phyloP scores from a whole-genome alignment of 2,888 invertebrate genomes.

The Sarcophaga subvicina region DNA sequence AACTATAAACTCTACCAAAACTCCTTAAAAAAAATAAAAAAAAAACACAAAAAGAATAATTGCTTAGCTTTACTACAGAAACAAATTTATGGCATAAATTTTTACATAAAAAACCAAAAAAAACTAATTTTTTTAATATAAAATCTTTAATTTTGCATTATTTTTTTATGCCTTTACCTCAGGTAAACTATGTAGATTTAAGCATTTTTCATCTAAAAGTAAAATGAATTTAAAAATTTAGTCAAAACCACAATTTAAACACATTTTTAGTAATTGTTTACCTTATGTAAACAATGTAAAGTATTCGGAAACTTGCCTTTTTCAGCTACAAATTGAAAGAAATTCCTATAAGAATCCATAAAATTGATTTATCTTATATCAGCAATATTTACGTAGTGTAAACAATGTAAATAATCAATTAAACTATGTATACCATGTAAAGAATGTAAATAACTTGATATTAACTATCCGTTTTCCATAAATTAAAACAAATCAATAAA shows the following conservation, averaged over 20 bases:
- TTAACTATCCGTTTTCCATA: background rate
- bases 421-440: background rate
- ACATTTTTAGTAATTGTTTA: slow-evolving; percentile 15
- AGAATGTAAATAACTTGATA: too few relatives aligned
- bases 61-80: slow-evolving; percentile 54
- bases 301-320: background rate
- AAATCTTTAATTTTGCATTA: background rate
- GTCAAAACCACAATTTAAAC: too few relatives aligned
- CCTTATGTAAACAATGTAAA: slow-evolving; percentile 29
- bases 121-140: background rate
- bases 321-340: too few relatives aligned
- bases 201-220: background rate
- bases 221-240: background rate
- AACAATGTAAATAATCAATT: slow-evolving; percentile 6
- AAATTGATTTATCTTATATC: too few relatives aligned
- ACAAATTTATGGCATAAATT: slow-evolving; percentile 64
- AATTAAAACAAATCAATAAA: background rate
- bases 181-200: slow-evolving; percentile 8
- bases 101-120: background rate
- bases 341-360: too few relatives aligned
- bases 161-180: background rate
- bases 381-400: background rate
- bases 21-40: background rate
- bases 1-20: slow-evolving; percentile 58
- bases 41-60: slow-evolving; percentile 51